Percentiles rank a stretch among this genome's conserved stretches.
Conservation (phyloP, 64 coral and sea anemone genomes). For the Montipora cactus region DNA sequence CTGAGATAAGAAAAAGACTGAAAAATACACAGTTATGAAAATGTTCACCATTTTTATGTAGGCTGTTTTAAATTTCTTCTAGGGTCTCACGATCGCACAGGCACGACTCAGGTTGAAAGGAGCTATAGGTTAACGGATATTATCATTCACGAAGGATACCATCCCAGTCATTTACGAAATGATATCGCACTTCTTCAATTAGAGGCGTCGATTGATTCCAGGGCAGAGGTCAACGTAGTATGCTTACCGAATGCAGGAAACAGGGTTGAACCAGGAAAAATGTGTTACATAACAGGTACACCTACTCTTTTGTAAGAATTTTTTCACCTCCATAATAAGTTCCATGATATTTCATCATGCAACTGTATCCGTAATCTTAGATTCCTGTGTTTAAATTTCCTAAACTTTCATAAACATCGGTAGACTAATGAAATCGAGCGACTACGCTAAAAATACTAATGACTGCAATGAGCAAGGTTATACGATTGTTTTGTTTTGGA, state of each 20-base stretch:
- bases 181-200: conserved; percentile 65
- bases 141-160: conserved; percentile 55
- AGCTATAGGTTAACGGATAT: conserved; percentile 57
- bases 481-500: too few relatives aligned
- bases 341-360: too few relatives aligned
- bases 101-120: conserved; percentile 26
- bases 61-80: background rate
- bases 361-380: too few relatives aligned
- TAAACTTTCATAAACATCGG: too few relatives aligned
- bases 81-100: conserved; percentile 71
- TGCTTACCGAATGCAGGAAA: conserved; percentile 51
- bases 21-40: too few relatives aligned
- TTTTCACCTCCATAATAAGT: too few relatives aligned
- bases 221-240: conserved; percentile 44
- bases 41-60: too few relatives aligned
- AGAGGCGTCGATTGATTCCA: background rate
- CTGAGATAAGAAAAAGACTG: too few relatives aligned
- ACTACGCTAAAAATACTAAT: too few relatives aligned
- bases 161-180: conserved; percentile 39
- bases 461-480: too few relatives aligned
- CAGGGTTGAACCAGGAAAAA: background rate
- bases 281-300: conserved; percentile 70
- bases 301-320: background rate
- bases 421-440: too few relatives aligned
- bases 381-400: too few relatives aligned